Evolutionary conservation across 2,888 invertebrate genomes (phyloP).

Genomic region (Leucophora obtusa): DNA sequence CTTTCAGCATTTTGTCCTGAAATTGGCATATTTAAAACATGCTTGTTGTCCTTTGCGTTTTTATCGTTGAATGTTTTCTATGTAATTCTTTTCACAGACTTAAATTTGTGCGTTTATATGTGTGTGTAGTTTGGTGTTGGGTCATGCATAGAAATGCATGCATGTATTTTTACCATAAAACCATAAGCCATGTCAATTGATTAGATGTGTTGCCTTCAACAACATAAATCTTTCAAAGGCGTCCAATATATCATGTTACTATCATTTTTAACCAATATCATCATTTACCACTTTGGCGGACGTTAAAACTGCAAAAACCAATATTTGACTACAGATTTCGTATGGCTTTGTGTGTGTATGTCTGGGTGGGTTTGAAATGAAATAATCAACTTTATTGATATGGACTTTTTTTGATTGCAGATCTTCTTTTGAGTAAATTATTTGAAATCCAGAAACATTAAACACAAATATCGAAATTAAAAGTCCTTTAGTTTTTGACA

Average conservation of each 20-base stretch:
- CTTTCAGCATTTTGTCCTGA: conserved; percentile 21
- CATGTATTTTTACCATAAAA: conserved; percentile 14
- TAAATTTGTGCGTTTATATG: conserved; percentile 19
- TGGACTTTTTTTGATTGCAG: background rate
- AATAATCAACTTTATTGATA: conserved; percentile 39
- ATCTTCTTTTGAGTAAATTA: no score
- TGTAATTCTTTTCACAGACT: conserved; percentile 26
- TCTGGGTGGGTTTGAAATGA: background rate
- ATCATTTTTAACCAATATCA: conserved; percentile 63
- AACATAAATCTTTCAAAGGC: conserved; percentile 62
- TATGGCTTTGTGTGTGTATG: conserved; percentile 3
- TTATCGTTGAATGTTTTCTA: conserved; percentile 11
- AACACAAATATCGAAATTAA: no score
- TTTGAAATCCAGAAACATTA: no score
- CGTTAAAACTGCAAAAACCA: conserved; percentile 36
- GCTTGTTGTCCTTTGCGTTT: conserved; percentile 31
- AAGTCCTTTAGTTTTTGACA: no score
- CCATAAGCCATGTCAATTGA: conserved; percentile 61
- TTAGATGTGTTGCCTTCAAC: conserved; percentile 55
- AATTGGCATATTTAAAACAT: conserved; percentile 50
- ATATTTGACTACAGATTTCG: conserved; percentile 28
- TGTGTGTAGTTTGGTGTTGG: conserved; percentile 14
- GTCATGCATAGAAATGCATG: conserved; percentile 29
- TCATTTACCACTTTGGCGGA: conserved; percentile 61
- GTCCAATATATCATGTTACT: conserved; percentile 62